Conservation (phyloP, 92 coral and sea anemone genomes). For the Epizoanthus stellaris region DNA sequence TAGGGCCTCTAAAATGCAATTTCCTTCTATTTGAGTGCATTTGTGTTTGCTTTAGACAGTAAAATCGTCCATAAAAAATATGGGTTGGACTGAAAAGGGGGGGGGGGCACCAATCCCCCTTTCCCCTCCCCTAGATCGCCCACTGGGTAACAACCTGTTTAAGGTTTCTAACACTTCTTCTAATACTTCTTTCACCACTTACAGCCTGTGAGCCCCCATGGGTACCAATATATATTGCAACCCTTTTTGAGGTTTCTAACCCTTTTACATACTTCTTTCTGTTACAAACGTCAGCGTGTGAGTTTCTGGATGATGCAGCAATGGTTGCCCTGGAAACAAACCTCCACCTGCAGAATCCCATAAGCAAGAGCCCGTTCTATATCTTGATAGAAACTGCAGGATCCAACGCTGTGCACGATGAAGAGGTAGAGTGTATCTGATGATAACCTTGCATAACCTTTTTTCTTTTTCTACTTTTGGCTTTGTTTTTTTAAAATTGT, state of each 20-base stretch:
- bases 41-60: no score
- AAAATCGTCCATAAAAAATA: no score
- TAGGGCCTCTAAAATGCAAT: no score
- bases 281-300: conserved; percentile 68
- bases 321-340: conserved; percentile 72
- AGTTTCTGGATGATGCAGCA: conserved; percentile 76
- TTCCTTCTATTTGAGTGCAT: no score
- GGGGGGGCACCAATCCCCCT: no score
- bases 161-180: no score
- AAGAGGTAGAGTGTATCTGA: conserved; percentile 64
- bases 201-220: neutral
- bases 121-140: no score
- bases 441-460: no score
- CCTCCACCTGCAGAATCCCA: conserved; percentile 78
- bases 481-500: no score
- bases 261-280: neutral
- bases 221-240: neutral
- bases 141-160: no score
- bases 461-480: no score
- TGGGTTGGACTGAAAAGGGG: no score
- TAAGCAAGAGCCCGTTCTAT: conserved; percentile 80
- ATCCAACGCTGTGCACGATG: conserved; percentile 83
- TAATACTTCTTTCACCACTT: neutral
- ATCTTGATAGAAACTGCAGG: conserved; percentile 92
- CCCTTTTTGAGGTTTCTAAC: neutral